phyloP scores from a whole-genome alignment of 37 sponge, comb jelly and placozoan genomes.

The Halisarca cf. caerulea region DNA sequence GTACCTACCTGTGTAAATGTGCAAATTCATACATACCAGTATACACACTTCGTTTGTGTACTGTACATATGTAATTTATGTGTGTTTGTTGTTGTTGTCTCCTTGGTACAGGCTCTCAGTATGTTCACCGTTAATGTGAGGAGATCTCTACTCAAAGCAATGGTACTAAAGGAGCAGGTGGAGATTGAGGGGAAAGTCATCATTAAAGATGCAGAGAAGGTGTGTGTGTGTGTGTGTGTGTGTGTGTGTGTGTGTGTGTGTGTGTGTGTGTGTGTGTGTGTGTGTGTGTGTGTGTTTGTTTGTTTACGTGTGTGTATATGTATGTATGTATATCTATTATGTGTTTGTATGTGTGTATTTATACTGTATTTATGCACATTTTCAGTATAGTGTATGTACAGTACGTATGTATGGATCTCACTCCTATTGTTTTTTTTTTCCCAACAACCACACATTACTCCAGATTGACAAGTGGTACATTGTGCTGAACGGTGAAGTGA shows the following conservation, averaged over 20 bases:
- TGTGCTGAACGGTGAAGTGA: slow-evolving; percentile 70
- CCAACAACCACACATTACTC: neutral
- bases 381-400: neutral
- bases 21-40: too few relatives aligned
- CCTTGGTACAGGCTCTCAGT: slow-evolving; percentile 48
- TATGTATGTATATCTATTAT: neutral
- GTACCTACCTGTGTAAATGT: too few relatives aligned
- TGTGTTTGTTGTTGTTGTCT: neutral
- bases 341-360: neutral
- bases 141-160: slow-evolving; percentile 42
- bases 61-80: too few relatives aligned
- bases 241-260: neutral
- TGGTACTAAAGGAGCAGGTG: slow-evolving; percentile 29
- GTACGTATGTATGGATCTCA: neutral
- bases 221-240: neutral
- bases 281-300: neutral
- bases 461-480: slow-evolving; percentile 73
- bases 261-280: slow-evolving; percentile 29
- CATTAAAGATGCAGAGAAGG: slow-evolving; percentile 67
- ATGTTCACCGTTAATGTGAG: slow-evolving; percentile 71
- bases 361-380: neutral
- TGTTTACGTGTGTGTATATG: neutral
- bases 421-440: neutral
- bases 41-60: too few relatives aligned
- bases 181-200: slow-evolving; percentile 50